Evolutionary conservation across 2,888 invertebrate species (phyloP).

Genomic region (Cephalotes varians): DNA sequence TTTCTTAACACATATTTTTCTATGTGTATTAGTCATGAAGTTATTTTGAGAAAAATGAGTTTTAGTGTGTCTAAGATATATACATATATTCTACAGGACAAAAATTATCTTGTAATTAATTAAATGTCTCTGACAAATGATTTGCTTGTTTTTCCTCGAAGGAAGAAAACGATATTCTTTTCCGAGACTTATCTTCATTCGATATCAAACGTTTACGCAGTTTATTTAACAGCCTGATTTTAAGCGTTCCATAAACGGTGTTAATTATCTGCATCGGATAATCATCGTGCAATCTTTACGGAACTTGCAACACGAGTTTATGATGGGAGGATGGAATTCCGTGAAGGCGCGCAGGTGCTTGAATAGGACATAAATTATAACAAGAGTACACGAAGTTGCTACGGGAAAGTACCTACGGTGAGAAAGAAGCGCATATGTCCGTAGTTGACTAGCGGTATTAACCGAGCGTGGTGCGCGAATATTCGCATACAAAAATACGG

Average conservation of each 20-base stretch:
- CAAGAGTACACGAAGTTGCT: conserved; percentile 50
- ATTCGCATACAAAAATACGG: conserved; percentile 63
- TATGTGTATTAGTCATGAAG: not conserved
- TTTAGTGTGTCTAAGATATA: not conserved
- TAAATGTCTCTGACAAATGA: not conserved
- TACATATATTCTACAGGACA: not conserved
- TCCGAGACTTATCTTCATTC: not conserved
- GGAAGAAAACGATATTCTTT: not conserved
- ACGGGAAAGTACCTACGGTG: conserved; percentile 56
- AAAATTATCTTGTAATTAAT: not conserved
- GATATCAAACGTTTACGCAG: not conserved
- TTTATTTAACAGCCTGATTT: conserved; percentile 13
- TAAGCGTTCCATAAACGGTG: conserved; percentile 39
- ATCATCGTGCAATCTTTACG: conserved; percentile 42
- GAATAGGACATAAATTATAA: conserved; percentile 67
- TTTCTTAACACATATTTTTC: no score
- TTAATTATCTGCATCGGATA: conserved; percentile 57
- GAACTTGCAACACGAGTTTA: conserved; percentile 46
- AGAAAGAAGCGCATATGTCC: conserved; percentile 65
- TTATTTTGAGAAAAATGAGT: not conserved
- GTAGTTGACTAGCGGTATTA: conserved; percentile 66
- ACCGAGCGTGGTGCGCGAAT: conserved; percentile 45
- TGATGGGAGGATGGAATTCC: conserved; percentile 37
- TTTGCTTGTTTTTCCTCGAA: not conserved
- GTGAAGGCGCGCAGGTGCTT: conserved; percentile 58